Conservation (phyloP, 2,888 invertebrate genomes). For the Panopea generosa region DNA sequence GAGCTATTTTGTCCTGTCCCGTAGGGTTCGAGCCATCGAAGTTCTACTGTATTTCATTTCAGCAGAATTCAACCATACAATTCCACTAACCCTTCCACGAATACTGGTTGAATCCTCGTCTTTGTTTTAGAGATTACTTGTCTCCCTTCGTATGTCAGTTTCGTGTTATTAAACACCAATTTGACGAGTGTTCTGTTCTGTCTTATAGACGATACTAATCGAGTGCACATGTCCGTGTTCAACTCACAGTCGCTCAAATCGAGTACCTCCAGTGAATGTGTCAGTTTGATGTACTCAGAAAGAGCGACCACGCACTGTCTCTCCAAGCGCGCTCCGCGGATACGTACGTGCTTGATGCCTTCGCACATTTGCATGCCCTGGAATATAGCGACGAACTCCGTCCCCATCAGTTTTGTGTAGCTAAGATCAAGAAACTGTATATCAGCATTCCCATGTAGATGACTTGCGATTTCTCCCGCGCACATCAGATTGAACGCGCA, state of each 20-base stretch:
- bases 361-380: constrained; percentile 76
- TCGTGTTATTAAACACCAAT: constrained; percentile 67
- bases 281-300: constrained; percentile 68
- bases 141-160: constrained; percentile 67
- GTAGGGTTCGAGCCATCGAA: no score
- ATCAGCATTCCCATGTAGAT: constrained; percentile 68
- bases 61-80: background rate
- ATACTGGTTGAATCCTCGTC: constrained; percentile 51
- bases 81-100: constrained; percentile 57
- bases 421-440: constrained; percentile 67
- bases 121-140: constrained; percentile 54
- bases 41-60: no score
- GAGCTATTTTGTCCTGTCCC: no score
- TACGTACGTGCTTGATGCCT: constrained; percentile 90
- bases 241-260: constrained; percentile 76
- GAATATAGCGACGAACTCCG: constrained; percentile 74
- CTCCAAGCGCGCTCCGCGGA: constrained; percentile 97
- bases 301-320: constrained; percentile 70
- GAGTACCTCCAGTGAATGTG: constrained; percentile 71
- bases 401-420: constrained; percentile 67
- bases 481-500: constrained; percentile 77
- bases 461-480: constrained; percentile 71
- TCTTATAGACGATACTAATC: constrained; percentile 66
- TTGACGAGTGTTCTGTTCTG: constrained; percentile 66
- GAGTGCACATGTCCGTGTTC: constrained; percentile 70